Conservation (phyloP, 1,140 invertebrate species). For the Ceratitis capitata region DNA sequence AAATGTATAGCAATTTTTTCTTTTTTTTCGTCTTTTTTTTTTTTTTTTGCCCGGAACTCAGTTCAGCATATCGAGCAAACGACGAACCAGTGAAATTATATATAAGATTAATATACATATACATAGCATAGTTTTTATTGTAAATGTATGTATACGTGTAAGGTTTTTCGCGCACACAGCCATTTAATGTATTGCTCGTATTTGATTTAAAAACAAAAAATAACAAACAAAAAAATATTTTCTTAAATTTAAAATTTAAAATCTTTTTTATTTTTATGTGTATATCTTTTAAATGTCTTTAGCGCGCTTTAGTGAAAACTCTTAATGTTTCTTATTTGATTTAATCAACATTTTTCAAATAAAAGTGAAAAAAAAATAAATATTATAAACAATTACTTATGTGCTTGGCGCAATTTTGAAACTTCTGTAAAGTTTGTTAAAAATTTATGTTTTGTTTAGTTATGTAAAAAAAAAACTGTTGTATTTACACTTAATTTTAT, state of each 20-base stretch:
- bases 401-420: background rate
- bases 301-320: background rate
- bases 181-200: background rate
- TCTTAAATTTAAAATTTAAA: too few relatives aligned
- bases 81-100: slow-evolving; percentile 1
- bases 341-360: background rate
- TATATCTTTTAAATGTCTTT: background rate
- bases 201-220: too few relatives aligned
- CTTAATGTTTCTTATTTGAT: background rate
- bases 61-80: slow-evolving; percentile 27
- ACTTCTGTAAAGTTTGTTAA: background rate
- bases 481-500: background rate
- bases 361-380: background rate
- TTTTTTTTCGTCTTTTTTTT: too few relatives aligned
- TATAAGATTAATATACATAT: background rate
- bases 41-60: background rate
- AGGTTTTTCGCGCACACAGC: background rate
- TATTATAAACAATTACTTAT: background rate
- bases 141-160: background rate
- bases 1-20: background rate
- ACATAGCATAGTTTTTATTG: background rate
- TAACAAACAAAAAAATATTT: too few relatives aligned
- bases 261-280: background rate
- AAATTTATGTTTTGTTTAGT: background rate
- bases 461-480: too few relatives aligned